These are phyloP conservation scores for Hecatera dysodea DNA, from an alignment of 2,888 invertebrate genomes.

Conservation along the genomic window DNA sequence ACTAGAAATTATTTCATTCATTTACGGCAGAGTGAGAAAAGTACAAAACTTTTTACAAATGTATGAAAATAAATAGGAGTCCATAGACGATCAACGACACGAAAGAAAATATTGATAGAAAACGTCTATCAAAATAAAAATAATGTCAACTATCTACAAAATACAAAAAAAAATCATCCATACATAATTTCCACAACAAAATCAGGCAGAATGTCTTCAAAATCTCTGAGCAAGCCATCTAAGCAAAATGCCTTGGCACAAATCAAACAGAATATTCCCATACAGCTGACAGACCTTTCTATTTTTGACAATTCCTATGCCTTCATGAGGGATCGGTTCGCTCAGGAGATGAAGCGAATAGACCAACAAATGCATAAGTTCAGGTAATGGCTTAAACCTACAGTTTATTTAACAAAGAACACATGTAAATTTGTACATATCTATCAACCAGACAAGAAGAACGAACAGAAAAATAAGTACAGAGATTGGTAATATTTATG, in stretches of 20 bases:
- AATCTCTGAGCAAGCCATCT: not conserved
- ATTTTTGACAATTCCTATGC: slow-evolving; percentile 74
- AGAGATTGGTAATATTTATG: too few species aligned
- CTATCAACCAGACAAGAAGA: too few species aligned
- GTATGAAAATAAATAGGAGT: too few species aligned
- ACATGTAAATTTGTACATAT: too few species aligned
- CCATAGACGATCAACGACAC: not conserved
- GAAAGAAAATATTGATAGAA: not conserved
- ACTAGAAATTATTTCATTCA: too few species aligned
- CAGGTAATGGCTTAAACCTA: slow-evolving; percentile 66
- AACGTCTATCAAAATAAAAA: slow-evolving; percentile 17
- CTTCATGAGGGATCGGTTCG: slow-evolving; percentile 74
- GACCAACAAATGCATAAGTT: slow-evolving; percentile 78
- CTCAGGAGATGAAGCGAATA: slow-evolving; percentile 75
- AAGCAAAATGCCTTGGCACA: slow-evolving; percentile 30
- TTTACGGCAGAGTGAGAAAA: not conserved
- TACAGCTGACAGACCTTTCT: slow-evolving; percentile 70
- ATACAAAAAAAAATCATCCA: not conserved
- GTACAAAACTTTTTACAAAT: not conserved
- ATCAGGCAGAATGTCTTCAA: slow-evolving; percentile 27
- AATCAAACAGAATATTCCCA: slow-evolving; percentile 67
- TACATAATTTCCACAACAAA: not conserved
- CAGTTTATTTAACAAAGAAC: not conserved
- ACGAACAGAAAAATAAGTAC: too few species aligned
- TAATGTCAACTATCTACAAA: not conserved